Conservation (phyloP, 2,797 vertebrate species). For the Glyptemys insculpta region DNA sequence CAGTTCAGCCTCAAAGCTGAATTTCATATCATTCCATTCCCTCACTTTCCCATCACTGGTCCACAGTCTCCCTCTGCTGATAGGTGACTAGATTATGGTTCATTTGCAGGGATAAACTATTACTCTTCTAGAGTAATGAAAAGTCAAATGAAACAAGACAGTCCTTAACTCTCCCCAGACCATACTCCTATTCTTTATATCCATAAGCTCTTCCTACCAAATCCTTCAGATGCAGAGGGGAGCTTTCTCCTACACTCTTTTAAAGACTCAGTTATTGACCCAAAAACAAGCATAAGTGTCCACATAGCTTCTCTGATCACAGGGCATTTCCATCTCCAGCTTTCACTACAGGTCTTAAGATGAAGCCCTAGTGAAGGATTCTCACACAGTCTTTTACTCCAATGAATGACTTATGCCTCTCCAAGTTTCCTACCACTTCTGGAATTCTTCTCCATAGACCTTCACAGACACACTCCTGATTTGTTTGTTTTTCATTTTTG, state of each 20-base stretch:
- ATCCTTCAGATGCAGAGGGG: not conserved
- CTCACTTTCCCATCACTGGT: not conserved
- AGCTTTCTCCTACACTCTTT: not conserved
- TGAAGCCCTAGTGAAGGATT: not conserved
- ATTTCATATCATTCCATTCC: not conserved
- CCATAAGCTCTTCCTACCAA: not conserved
- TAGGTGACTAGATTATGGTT: not conserved
- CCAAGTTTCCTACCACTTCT: not conserved
- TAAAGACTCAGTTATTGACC: not conserved
- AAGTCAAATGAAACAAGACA: not conserved
- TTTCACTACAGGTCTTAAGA: not conserved
- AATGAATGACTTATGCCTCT: not conserved
- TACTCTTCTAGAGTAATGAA: not conserved
- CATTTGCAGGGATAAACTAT: not conserved
- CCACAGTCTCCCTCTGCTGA: not conserved
- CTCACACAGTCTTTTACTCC: not conserved
- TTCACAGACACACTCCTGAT: not conserved
- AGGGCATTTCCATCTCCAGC: not conserved
- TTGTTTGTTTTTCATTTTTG: not conserved
- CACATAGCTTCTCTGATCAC: not conserved
- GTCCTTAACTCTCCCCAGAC: not conserved
- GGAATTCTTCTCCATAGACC: not conserved
- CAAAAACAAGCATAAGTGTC: not conserved
- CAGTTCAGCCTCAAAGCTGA: not conserved
- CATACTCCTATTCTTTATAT: not conserved